These are phyloP conservation scores for Liopterus haemorrhoidalis DNA, from an alignment of 2,888 invertebrate genomes.

Conservation along the genomic window DNA sequence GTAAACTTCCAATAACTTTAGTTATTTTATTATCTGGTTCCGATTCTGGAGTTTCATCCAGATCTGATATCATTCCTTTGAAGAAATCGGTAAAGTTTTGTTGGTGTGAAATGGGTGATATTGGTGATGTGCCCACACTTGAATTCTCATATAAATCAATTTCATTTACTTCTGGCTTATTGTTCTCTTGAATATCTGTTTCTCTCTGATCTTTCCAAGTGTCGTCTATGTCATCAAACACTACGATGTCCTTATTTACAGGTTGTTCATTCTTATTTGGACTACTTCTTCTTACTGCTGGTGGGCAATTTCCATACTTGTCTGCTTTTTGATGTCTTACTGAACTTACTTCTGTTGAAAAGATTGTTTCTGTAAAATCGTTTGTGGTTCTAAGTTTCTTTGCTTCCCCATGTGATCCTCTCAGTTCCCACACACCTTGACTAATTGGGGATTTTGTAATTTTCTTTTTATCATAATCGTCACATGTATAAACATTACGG, in stretches of 20 bases:
- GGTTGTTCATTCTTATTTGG: conserved; percentile 60
- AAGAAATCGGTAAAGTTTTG: conserved; percentile 48
- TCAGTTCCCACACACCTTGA: conserved; percentile 55
- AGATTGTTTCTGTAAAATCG: conserved; percentile 57
- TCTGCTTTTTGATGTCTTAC: conserved; percentile 47
- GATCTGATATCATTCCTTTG: conserved; percentile 69
- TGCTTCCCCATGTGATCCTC: conserved; percentile 46
- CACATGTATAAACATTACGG: conserved; percentile 46
- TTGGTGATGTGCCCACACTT: conserved; percentile 43
- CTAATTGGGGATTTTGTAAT: conserved; percentile 50
- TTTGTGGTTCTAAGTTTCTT: conserved; percentile 45
- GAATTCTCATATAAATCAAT: conserved; percentile 33
- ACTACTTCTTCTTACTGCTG: conserved; percentile 42
- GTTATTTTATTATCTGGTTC: conserved; percentile 50
- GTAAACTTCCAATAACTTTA: conserved; percentile 72
- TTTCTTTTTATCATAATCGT: conserved; percentile 43
- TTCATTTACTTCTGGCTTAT: conserved; percentile 15
- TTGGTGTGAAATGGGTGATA: conserved; percentile 42
- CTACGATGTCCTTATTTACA: conserved; percentile 69
- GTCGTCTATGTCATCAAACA: conserved; percentile 81
- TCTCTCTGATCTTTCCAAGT: conserved; percentile 63
- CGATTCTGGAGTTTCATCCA: conserved; percentile 79
- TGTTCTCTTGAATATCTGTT: conserved; percentile 18
- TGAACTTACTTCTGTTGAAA: conserved; percentile 56
- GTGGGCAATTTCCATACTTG: conserved; percentile 26